Percentiles rank a stretch among this genome's conserved stretches.
phyloP scores from a whole-genome alignment of 53 echinoderm and acorn worm species.

The Paracentrotus lividus region DNA sequence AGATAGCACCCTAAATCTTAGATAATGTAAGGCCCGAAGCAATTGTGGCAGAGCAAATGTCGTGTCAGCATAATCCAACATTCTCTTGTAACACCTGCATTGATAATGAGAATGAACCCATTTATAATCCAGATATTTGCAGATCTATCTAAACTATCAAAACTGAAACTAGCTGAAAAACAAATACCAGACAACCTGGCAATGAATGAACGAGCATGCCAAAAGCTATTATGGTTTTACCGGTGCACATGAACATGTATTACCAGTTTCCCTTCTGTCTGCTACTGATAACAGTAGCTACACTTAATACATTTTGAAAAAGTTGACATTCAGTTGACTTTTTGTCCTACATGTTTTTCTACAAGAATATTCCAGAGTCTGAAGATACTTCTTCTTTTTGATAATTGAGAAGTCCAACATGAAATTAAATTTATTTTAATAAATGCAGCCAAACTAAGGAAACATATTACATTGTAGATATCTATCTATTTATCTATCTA shows the following conservation, averaged over 20 bases:
- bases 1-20: no score
- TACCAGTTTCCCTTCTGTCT: background rate
- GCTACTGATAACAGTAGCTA: background rate
- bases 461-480: no score
- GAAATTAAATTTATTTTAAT: no score
- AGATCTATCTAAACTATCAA: background rate
- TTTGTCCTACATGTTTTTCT: background rate
- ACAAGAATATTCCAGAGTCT: background rate
- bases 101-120: background rate
- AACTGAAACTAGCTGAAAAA: background rate
- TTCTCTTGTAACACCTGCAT: background rate
- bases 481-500: no score
- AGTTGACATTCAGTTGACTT: background rate
- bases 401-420: no score
- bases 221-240: background rate
- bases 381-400: background rate
- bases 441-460: no score
- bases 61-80: background rate
- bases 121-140: background rate
- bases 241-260: background rate
- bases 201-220: background rate
- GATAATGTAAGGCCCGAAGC: no score
- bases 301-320: background rate
- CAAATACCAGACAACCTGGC: background rate
- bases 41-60: no score